Base-by-base conservation (phyloP, 2,888 invertebrate species). In the Andrena trimmerana region DNA sequence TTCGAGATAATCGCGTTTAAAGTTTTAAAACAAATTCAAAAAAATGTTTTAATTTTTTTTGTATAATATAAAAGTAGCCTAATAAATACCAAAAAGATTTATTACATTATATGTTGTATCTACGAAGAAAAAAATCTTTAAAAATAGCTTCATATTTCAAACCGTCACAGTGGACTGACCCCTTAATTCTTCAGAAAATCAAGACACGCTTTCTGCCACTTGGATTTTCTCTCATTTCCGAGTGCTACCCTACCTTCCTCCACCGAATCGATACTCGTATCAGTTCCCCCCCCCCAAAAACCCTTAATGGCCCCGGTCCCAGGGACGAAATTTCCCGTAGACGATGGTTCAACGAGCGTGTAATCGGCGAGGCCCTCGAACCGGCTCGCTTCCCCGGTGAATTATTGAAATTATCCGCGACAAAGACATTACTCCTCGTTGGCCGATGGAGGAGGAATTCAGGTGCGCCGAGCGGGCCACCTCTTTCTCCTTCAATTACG, bases 401-500 rank as follows among this genome's bases (percentile, higher is more conserved):
- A 68, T 68, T 54, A 54, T 68, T 54, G 54, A 52, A 68, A 68
- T 68, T 57, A 36, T 57, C 33, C 36, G 54, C 24, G 33, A 57
- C 27, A 52, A 27, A 54, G 33, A 6, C 36, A n/a, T 29, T n/a
- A 29, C 20, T 13, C 8, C n/a, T 33, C n/a, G 31, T 31, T 20
- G 20, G 8, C 8, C 10, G 10, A 10, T 10, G 33, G 62, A 10
- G 20, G n/a, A 36, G 29, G 42, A 33, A 31, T 52, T 59, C 48
- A 24, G 50, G 27, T 13, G 20, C 7, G 10, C 62, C 2, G 42
- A 48, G n/a, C 29, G 6, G 27, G n/a, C 24, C 57, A 24, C 24
- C 24, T 57, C 8, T 57, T 42, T 70, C 76, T 62, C 52, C 66
- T 78, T 78, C 79, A 82, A 82, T 85, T 77, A 79, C 59, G 36